A percentile compares a stretch with the other conserved stretches of the same genome.
Evolutionary conservation across 2,888 invertebrate species (phyloP).

Genomic region (Lithophane leautieri): DNA sequence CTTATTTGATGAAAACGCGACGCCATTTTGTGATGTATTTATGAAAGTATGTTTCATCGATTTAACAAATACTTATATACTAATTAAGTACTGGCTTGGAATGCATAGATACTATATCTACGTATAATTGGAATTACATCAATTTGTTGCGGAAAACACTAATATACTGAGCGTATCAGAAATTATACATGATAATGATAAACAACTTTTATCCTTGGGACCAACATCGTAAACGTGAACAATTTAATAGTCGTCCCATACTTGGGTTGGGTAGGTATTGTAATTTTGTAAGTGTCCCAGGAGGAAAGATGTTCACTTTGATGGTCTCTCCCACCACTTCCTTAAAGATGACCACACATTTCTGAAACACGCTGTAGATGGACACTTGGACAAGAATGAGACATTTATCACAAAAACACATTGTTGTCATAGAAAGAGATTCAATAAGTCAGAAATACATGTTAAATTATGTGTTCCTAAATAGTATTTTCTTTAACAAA

Average conservation of each 20-base stretch:
- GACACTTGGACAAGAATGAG: not conserved
- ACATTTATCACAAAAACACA: not conserved
- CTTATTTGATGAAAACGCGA: not conserved
- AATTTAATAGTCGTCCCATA: not conserved
- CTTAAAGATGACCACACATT: not conserved
- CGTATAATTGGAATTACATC: conserved; percentile 43
- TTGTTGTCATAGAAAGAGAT: not conserved
- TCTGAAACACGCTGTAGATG: not conserved
- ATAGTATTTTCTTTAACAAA: conserved; percentile 8
- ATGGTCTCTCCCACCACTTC: not conserved
- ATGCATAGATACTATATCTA: conserved; percentile 69
- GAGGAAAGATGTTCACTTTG: not conserved
- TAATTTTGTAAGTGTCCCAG: not conserved
- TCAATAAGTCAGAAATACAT: not conserved
- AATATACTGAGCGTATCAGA: not conserved
- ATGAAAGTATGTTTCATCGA: not conserved
- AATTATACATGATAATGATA: too few relatives aligned
- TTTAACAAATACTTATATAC: conserved; percentile 55
- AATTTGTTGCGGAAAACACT: conserved; percentile 16
- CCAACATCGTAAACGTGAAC: not conserved
- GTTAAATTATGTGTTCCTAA: not conserved
- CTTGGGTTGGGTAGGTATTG: not conserved
- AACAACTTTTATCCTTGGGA: not conserved
- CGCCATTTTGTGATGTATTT: conserved; percentile 1
- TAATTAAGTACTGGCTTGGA: conserved; percentile 87